Percentiles rank a stretch among this genome's conserved stretches.
These are phyloP conservation scores for Mantis religiosa DNA, from an alignment of 2,888 invertebrate genomes.

Conservation along the genomic window DNA sequence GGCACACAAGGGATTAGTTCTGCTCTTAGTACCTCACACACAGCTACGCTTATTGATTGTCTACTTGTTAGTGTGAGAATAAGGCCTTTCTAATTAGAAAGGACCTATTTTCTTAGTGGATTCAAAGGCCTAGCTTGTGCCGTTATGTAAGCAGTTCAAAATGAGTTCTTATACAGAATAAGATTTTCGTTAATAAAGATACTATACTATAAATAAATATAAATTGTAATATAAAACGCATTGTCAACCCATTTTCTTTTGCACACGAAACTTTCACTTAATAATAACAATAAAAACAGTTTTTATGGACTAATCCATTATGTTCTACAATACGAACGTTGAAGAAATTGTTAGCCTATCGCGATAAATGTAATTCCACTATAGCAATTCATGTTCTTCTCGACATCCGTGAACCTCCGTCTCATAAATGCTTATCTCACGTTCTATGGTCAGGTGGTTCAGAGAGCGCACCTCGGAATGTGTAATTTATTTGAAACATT, in stretches of 20 bases:
- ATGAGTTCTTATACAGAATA: background rate
- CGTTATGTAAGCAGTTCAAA: background rate
- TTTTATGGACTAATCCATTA: too few relatives aligned
- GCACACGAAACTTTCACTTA: too few relatives aligned
- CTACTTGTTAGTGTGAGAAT: background rate
- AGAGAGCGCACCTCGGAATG: background rate
- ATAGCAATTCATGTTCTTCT: background rate
- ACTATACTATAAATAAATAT: too few relatives aligned
- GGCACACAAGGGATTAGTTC: background rate
- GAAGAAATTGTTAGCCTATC: background rate
- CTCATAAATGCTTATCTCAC: background rate
- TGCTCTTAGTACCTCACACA: background rate
- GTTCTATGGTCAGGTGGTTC: background rate
- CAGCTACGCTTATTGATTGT: background rate
- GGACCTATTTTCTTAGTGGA: background rate
- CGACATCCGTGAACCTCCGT: background rate
- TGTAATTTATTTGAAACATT: background rate
- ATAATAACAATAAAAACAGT: too few relatives aligned
- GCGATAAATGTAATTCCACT: background rate
- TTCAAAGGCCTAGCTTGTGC: background rate
- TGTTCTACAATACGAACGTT: too few relatives aligned
- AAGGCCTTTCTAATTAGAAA: background rate
- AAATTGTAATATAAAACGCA: too few relatives aligned
- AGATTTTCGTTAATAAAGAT: too few relatives aligned
- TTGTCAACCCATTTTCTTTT: too few relatives aligned